Percentiles rank a stretch among this genome's conserved stretches.
phyloP scores from a whole-genome alignment of 2,797 vertebrate species.

The Galagoides demidoff region DNA sequence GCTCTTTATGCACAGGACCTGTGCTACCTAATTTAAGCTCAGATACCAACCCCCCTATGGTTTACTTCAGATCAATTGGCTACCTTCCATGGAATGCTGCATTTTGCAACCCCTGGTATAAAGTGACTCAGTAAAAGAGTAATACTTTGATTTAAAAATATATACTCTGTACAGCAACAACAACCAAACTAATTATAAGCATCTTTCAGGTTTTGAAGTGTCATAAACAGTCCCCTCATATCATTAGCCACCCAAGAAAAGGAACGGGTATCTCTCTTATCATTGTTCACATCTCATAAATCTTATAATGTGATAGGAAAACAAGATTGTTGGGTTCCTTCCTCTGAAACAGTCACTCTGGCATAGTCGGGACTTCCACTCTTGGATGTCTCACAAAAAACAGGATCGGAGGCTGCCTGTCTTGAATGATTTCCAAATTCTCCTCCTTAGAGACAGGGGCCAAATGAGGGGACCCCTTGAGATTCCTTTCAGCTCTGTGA shows the following conservation, averaged over 20 bases:
- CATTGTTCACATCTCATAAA: background rate
- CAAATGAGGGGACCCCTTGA: background rate
- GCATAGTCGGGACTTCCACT: background rate
- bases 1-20: background rate
- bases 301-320: slow-evolving; percentile 14
- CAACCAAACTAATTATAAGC: background rate
- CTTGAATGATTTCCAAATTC: background rate
- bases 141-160: background rate
- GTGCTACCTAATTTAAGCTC: background rate
- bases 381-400: background rate
- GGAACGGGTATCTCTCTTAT: background rate
- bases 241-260: background rate
- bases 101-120: background rate
- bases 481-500: background rate
- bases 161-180: background rate
- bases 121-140: background rate
- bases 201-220: slow-evolving; percentile 7
- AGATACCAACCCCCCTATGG: background rate
- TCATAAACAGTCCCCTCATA: background rate
- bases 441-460: background rate
- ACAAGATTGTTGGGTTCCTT: background rate
- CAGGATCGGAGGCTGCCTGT: background rate
- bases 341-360: slow-evolving; percentile 1
- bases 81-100: background rate
- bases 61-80: background rate